Conservation (phyloP, 2,113 vertebrate genomes). For the Xyrauchen texanus region DNA sequence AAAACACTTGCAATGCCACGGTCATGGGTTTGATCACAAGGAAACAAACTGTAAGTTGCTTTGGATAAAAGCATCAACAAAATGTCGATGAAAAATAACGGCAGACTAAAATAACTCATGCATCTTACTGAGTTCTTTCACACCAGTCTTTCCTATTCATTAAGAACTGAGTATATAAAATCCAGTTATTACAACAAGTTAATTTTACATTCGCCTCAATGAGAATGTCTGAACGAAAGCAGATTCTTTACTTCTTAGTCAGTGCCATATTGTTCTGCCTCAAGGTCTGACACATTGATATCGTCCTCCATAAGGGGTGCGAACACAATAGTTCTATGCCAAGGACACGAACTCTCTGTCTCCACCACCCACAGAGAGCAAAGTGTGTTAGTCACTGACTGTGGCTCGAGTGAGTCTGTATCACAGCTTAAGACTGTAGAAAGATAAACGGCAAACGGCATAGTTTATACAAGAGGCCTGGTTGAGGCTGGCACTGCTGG, state of each 20-base stretch:
- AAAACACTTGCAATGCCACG: too few relatives aligned
- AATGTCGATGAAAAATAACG: background rate
- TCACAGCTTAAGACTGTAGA: background rate
- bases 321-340: slow-evolving; percentile 44
- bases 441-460: background rate
- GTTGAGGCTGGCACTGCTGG: slow-evolving; percentile 25
- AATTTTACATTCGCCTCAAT: background rate
- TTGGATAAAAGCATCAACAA: background rate
- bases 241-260: slow-evolving; percentile 39
- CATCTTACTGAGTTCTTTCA: background rate
- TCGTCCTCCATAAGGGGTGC: slow-evolving; percentile 35
- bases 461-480: slow-evolving; percentile 42
- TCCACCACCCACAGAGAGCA: slow-evolving; percentile 47
- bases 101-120: background rate
- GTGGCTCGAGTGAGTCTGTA: background rate
- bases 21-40: too few relatives aligned
- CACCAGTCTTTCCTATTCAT: background rate
- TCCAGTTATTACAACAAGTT: background rate
- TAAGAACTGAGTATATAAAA: background rate
- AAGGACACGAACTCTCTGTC: slow-evolving; percentile 47
- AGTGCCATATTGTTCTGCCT: slow-evolving; percentile 29
- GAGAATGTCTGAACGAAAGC: slow-evolving; percentile 1
- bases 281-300: slow-evolving; percentile 40
- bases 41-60: too few relatives aligned
- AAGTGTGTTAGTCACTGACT: slow-evolving; percentile 9